phyloP scores from a whole-genome alignment of 1,140 invertebrate genomes.

The Trichogramma pretiosum region DNA sequence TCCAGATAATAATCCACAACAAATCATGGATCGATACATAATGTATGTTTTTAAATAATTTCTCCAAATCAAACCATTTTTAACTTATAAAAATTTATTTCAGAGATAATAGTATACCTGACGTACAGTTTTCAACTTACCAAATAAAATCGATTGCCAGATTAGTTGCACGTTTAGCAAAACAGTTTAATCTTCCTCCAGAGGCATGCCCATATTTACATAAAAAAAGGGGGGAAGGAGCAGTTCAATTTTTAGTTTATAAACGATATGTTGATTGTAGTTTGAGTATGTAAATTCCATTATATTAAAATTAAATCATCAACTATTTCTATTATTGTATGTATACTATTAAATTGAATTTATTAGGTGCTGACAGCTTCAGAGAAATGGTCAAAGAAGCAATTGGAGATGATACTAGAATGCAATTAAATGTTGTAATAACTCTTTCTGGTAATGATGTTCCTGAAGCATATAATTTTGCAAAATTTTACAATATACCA shows the following conservation, averaged over 20 bases:
- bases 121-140: slow-evolving; percentile 51
- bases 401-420: slow-evolving; percentile 44
- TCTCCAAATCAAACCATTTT: slow-evolving; percentile 26
- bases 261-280: slow-evolving; percentile 54
- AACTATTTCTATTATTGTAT: not conserved
- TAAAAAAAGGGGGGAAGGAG: slow-evolving; percentile 54
- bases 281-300: slow-evolving; percentile 42
- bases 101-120: slow-evolving; percentile 48
- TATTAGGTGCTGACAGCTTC: slow-evolving; percentile 50
- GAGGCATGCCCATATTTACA: slow-evolving; percentile 55
- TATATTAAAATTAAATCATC: slow-evolving; percentile 3
- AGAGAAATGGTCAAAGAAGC: slow-evolving; percentile 61
- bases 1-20: slow-evolving; percentile 35
- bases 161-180: slow-evolving; percentile 51
- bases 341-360: slow-evolving; percentile 9
- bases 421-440: slow-evolving; percentile 50
- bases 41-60: not conserved
- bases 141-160: slow-evolving; percentile 53
- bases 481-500: slow-evolving; percentile 50
- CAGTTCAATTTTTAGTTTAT: slow-evolving; percentile 56
- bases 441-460: slow-evolving; percentile 46
- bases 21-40: slow-evolving; percentile 33
- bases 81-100: slow-evolving; percentile 30
- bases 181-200: slow-evolving; percentile 52
- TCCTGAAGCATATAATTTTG: slow-evolving; percentile 56